These are phyloP conservation scores for Paralichthys olivaceus DNA, from an alignment of 2,113 vertebrate species.

Conservation along the genomic window DNA sequence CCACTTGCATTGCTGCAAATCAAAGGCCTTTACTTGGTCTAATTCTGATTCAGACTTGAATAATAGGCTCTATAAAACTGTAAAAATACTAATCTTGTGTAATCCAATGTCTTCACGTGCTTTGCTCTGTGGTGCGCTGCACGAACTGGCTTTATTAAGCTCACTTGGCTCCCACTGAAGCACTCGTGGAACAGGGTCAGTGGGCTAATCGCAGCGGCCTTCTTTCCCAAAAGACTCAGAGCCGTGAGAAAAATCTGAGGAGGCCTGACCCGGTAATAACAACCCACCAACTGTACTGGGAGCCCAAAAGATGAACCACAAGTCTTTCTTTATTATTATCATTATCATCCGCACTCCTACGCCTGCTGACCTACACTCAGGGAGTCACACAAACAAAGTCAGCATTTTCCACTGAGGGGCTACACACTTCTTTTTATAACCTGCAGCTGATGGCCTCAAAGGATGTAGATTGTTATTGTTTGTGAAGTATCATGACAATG, in stretches of 20 bases:
- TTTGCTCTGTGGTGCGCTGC: constrained; percentile 25
- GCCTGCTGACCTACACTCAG: constrained; percentile 28
- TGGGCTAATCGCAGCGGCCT: constrained; percentile 61
- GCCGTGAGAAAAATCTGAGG: constrained; percentile 75
- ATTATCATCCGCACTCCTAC: constrained; percentile 47
- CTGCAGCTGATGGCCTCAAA: constrained; percentile 34
- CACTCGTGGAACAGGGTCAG: constrained; percentile 67
- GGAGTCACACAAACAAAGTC: constrained; percentile 64
- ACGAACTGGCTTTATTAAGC: constrained; percentile 59
- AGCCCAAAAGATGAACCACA: constrained; percentile 20
- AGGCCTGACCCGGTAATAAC: constrained; percentile 52
- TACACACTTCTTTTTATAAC: constrained; percentile 48
- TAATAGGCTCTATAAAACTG: not conserved
- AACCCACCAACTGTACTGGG: constrained; percentile 34
- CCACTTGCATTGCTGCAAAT: not conserved
- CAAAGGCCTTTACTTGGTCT: not conserved
- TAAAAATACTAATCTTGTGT: constrained; percentile 50
- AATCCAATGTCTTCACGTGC: constrained; percentile 47
- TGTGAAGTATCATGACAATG: constrained; percentile 14
- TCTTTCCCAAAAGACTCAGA: constrained; percentile 58
- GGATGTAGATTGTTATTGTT: constrained; percentile 42
- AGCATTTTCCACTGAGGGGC: constrained; percentile 73
- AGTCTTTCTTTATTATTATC: constrained; percentile 8
- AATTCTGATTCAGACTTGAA: constrained; percentile 3
- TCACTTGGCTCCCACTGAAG: constrained; percentile 37